Evolutionary conservation across 2,888 invertebrate genomes (phyloP).

Genomic region (Tiliacea aurago): DNA sequence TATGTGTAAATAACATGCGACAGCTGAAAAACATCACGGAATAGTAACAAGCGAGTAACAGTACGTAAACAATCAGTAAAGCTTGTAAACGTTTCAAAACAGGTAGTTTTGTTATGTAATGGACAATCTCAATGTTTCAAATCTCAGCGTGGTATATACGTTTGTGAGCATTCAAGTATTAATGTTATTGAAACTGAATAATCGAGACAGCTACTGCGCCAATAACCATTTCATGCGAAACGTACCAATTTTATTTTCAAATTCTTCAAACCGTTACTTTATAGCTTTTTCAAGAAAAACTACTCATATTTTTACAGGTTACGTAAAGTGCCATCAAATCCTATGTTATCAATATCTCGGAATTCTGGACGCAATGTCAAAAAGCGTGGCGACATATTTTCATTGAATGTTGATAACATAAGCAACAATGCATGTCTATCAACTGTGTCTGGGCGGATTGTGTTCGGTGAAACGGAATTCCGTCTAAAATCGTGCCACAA

Average conservation of each 20-base stretch:
- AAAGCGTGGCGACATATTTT: conserved; percentile 49
- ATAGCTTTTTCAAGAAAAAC: background rate
- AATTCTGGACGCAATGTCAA: conserved; percentile 25
- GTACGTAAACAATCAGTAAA: conserved; percentile 65
- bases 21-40: conserved; percentile 61
- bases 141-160: background rate
- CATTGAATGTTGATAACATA: conserved; percentile 54
- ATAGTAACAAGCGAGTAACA: conserved; percentile 56
- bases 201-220: conserved; percentile 6
- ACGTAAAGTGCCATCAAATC: background rate
- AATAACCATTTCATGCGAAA: conserved; percentile 1
- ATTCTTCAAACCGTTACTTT: background rate
- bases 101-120: conserved; percentile 33
- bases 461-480: conserved; percentile 42
- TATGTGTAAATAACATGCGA: conserved; percentile 58
- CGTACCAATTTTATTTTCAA: background rate
- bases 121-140: conserved; percentile 41
- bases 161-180: conserved; percentile 21
- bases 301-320: background rate
- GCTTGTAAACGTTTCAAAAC: conserved; percentile 64
- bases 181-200: conserved; percentile 38
- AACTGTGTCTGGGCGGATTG: conserved; percentile 29
- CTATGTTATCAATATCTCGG: conserved; percentile 20
- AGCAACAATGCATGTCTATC: conserved; percentile 48
- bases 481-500: conserved; percentile 42